Percentiles rank a stretch among this genome's conserved stretches.
These are phyloP conservation scores for Euwallacea similis DNA, from an alignment of 1,140 invertebrate genomes.

Conservation along the genomic window DNA sequence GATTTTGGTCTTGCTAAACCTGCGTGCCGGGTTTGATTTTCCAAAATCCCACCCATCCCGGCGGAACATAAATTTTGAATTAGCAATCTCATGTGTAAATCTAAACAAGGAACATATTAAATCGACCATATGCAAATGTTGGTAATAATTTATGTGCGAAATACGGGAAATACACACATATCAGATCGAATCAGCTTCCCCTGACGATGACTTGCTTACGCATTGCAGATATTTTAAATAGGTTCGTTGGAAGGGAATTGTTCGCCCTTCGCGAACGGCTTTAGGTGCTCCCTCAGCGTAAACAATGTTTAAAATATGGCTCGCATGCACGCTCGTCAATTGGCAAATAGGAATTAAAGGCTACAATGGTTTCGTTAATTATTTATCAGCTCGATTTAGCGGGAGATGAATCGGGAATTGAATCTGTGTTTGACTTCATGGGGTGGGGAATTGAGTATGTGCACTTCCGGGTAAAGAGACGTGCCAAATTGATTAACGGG, in stretches of 20 bases:
- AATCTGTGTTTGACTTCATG: no score
- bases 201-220: slow-evolving; percentile 30
- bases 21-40: no score
- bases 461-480: no score
- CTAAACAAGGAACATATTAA: slow-evolving; percentile 6
- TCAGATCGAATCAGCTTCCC: slow-evolving; percentile 23
- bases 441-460: no score
- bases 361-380: no score
- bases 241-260: slow-evolving; percentile 27
- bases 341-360: no score
- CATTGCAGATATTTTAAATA: slow-evolving; percentile 37
- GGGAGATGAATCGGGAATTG: no score
- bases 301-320: slow-evolving; percentile 30
- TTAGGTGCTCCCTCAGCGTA: slow-evolving; percentile 31
- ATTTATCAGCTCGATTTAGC: no score
- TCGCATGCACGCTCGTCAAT: no score
- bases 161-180: slow-evolving; percentile 24
- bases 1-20: no score
- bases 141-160: slow-evolving; percentile 17
- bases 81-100: slow-evolving; percentile 5
- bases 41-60: no score
- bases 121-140: slow-evolving; percentile 5
- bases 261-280: slow-evolving; percentile 19
- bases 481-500: no score
- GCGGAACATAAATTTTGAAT: background rate